phyloP scores from a whole-genome alignment of 1,140 invertebrate genomes.

The Lasioglossum baleicum region DNA sequence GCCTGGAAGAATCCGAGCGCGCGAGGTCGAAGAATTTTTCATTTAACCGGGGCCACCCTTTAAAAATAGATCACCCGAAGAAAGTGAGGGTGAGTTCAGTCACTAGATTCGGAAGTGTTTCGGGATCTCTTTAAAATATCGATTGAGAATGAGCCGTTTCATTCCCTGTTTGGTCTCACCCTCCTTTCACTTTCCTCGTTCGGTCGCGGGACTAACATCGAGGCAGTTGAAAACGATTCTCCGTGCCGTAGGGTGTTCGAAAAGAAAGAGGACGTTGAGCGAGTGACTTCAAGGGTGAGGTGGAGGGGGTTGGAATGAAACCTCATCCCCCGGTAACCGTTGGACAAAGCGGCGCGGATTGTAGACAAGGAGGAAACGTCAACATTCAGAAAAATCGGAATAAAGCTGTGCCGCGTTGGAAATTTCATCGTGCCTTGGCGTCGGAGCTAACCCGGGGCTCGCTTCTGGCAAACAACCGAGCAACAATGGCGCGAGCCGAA shows the following conservation, averaged over 20 bases:
- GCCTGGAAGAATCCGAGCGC: background rate
- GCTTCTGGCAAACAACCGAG: slow-evolving; percentile 31
- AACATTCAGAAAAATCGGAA: slow-evolving; percentile 55
- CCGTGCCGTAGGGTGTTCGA: slow-evolving; percentile 28
- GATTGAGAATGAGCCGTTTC: slow-evolving; percentile 44
- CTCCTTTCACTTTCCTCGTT: background rate
- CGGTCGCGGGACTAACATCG: background rate
- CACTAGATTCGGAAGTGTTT: background rate
- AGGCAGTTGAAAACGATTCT: slow-evolving; percentile 45
- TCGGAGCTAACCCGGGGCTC: background rate
- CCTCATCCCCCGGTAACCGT: background rate
- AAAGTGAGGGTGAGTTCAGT: background rate
- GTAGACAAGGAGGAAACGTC: slow-evolving; percentile 44
- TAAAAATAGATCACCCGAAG: slow-evolving; percentile 29
- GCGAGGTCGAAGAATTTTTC: background rate
- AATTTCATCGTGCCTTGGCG: slow-evolving; percentile 32
- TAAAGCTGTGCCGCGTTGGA: slow-evolving; percentile 34
- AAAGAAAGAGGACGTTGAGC: background rate
- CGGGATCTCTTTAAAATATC: slow-evolving; percentile 61
- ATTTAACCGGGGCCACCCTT: background rate
- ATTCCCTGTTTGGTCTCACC: slow-evolving; percentile 4
- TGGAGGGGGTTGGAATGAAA: slow-evolving; percentile 29
- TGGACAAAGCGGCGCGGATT: background rate
- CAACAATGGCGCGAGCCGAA: slow-evolving; percentile 23
- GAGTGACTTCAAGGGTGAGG: too few species aligned